Base-by-base conservation (phyloP, 2,113 vertebrate genomes). In the Bubalus kerabau region DNA sequence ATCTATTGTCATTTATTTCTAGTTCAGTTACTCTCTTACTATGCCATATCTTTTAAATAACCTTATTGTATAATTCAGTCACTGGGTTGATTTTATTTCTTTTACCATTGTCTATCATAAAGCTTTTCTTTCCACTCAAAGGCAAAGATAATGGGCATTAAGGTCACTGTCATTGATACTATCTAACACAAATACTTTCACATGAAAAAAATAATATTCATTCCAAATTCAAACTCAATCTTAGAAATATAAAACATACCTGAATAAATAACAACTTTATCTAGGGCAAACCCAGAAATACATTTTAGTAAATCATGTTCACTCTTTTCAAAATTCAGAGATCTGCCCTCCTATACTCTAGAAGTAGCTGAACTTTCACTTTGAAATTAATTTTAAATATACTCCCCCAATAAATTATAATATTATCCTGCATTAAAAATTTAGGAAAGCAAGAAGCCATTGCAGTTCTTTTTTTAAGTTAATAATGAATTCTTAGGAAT, bases 331-430 rank as follows among this genome's bases (percentile, higher is more conserved):
- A 78, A 87, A 95, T 89, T 84, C 90, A 90, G 81, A 97, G 52
- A 90, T 92, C 92, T 90, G 19, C n/a, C 81, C 90, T 87, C 88
- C 76, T 90, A 88, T 6, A 82, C 67, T 92, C 24, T 67, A 67
- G n/a, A 94, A 95, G 80, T 92, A 71, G n/a, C 67, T 92, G 40
- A 96, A 90, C 30, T 87, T 80, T 91, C n/a, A 64, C 92, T 94
- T 87, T 57, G 13, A 94, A 93, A 46, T 97, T 90, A 96, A 90
- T 96, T 97, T 94, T 96, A 95, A 96, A 88, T 78, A 7, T 54
- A 84, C 14, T 95, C 23, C 14, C 16, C 85, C 84, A 86, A 85
- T 92, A 85, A 97, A 48, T 96, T 86, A 94, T 85, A 13, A 26
- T 67, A 54, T 95, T 89, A 89, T 43, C 36, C 32, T 87, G 48